Percentiles rank a stretch among this genome's conserved stretches.
Conservation (phyloP, 92 coral and sea anemone genomes). For the Phenganax marumi region DNA sequence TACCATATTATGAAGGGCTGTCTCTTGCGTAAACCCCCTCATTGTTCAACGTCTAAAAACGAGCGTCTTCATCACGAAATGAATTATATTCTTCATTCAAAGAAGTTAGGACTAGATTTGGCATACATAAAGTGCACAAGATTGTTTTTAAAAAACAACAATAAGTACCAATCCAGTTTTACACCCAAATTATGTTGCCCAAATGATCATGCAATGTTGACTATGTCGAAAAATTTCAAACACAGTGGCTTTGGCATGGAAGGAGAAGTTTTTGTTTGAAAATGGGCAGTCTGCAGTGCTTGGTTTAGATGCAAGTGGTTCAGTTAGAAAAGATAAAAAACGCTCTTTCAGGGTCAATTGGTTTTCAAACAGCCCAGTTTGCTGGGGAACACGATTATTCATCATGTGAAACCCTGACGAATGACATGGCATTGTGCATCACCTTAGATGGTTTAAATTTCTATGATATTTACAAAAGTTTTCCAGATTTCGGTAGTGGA, state of each 20-base stretch:
- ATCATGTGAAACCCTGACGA: neutral
- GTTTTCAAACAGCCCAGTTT: neutral
- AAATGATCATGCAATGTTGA: neutral
- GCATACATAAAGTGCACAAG: no score
- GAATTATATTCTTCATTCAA: neutral
- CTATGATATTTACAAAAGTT: conserved; percentile 31
- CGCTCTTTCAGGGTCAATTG: neutral
- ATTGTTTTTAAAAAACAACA: conserved; percentile 29
- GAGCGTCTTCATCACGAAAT: conserved; percentile 16
- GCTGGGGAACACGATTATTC: neutral
- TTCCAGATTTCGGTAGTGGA: conserved; percentile 15
- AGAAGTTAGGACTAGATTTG: neutral
- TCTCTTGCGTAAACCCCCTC: conserved; percentile 15
- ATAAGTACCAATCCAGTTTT: neutral
- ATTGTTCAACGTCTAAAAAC: neutral
- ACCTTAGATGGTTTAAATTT: conserved; percentile 36
- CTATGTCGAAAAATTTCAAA: neutral
- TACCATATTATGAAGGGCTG: conserved; percentile 20
- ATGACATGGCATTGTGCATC: conserved; percentile 25
- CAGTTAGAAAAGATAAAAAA: neutral
- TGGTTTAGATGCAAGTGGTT: neutral
- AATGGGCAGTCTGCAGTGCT: conserved; percentile 12
- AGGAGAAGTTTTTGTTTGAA: neutral
- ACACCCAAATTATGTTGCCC: conserved; percentile 9
- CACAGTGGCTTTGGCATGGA: neutral